These are phyloP conservation scores for Mormoops blainvillei DNA, from an alignment of 2,113 vertebrate genomes.

Conservation along the genomic window DNA sequence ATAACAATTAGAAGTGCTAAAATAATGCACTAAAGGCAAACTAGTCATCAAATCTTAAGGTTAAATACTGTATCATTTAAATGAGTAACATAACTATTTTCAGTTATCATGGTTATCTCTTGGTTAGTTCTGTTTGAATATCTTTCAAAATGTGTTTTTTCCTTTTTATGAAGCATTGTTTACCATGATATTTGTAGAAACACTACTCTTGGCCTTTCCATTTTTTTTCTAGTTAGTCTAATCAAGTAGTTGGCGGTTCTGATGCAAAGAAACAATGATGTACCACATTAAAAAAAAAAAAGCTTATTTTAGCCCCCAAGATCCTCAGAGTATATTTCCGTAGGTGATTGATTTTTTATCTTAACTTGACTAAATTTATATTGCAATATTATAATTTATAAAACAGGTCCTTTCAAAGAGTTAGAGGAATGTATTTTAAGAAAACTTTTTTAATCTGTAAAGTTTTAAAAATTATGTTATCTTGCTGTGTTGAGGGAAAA, in stretches of 20 bases:
- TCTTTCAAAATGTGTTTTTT: slow-evolving; percentile 14
- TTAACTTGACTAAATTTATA: slow-evolving; percentile 46
- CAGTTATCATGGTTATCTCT: neutral
- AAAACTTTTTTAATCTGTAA: slow-evolving; percentile 31
- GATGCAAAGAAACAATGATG: neutral
- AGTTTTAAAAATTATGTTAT: neutral
- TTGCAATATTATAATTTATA: slow-evolving; percentile 18
- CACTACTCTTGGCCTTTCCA: slow-evolving; percentile 12
- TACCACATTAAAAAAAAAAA: neutral
- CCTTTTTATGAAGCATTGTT: neutral
- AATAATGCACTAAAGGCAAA: slow-evolving; percentile 25
- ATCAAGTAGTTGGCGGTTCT: neutral
- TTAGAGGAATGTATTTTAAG: slow-evolving; percentile 5
- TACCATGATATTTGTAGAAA: slow-evolving; percentile 17
- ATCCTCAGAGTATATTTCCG: slow-evolving; percentile 14
- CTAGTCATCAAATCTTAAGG: neutral
- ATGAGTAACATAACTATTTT: slow-evolving; percentile 7
- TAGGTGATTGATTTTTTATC: slow-evolving; percentile 23
- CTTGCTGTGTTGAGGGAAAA: slow-evolving; percentile 31
- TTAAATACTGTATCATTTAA: slow-evolving; percentile 29
- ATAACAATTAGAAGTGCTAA: slow-evolving; percentile 35
- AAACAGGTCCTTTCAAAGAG: neutral
- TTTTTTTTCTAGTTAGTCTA: neutral
- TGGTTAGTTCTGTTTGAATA: slow-evolving; percentile 1
- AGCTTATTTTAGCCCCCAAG: slow-evolving; percentile 1